These are phyloP conservation scores for Xenopus laevis DNA, from an alignment of 2,113 vertebrate species.

Conservation along the genomic window DNA sequence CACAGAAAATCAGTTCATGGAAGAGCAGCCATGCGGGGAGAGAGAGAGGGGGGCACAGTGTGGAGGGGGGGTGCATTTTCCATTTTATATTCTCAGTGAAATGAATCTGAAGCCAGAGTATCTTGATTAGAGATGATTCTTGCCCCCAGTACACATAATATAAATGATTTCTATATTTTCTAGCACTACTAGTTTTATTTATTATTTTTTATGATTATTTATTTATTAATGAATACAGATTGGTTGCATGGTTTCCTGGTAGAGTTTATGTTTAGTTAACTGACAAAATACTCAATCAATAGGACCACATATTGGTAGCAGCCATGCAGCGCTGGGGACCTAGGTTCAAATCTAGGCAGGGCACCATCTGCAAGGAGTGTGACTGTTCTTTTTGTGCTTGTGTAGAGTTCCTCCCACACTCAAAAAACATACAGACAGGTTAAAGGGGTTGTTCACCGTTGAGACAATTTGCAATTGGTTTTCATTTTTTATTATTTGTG, in stretches of 20 bases:
- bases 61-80: constrained; percentile 10
- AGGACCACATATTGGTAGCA: too few relatives aligned
- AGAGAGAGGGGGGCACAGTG: neutral
- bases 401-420: too few relatives aligned
- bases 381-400: too few relatives aligned
- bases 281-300: too few relatives aligned
- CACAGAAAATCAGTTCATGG: constrained; percentile 24
- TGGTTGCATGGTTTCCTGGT: neutral
- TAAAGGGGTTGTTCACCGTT: too few relatives aligned
- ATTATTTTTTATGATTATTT: neutral
- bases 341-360: too few relatives aligned
- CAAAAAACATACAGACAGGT: too few relatives aligned
- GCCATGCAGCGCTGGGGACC: too few relatives aligned
- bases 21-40: constrained; percentile 27
- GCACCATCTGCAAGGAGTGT: too few relatives aligned
- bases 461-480: too few relatives aligned
- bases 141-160: neutral
- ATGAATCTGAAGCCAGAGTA: constrained; percentile 12
- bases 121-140: neutral
- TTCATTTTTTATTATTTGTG: too few relatives aligned
- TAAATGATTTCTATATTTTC: neutral
- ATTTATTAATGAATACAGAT: neutral
- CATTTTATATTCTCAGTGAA: constrained; percentile 12
- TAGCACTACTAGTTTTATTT: neutral
- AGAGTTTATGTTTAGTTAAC: too few relatives aligned